Conservation (phyloP, 2,113 vertebrate species). For the Hemicordylus capensis region DNA sequence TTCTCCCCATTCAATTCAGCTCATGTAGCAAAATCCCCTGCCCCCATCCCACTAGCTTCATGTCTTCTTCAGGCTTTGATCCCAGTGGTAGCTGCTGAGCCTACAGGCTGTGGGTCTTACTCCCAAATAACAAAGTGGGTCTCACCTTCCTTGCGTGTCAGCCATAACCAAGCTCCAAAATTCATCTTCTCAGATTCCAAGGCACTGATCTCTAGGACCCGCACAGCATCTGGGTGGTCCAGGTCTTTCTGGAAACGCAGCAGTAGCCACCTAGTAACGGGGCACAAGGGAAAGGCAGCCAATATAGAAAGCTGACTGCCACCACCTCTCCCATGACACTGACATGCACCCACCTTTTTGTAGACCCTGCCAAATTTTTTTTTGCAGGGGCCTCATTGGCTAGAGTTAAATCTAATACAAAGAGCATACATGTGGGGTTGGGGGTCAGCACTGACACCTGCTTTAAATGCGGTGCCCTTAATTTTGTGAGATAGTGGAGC, state of each 20-base stretch:
- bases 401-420: not conserved
- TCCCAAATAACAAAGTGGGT: not conserved
- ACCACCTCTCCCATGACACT: no score
- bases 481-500: not conserved
- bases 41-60: no score
- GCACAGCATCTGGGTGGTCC: constrained; percentile 79
- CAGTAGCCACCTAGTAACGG: constrained; percentile 78
- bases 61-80: not conserved
- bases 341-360: not conserved
- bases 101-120: not conserved
- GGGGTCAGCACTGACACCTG: not conserved
- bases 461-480: not conserved
- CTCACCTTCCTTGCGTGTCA: constrained; percentile 23
- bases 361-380: not conserved
- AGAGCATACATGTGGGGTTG: not conserved
- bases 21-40: not conserved
- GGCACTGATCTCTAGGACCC: constrained; percentile 79
- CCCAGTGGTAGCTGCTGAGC: not conserved
- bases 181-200: constrained; percentile 15
- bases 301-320: not conserved
- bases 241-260: constrained; percentile 84
- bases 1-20: not conserved
- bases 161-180: constrained; percentile 1
- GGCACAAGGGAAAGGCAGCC: not conserved
- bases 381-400: not conserved